Base-by-base conservation (phyloP, 2,113 vertebrate species). In the Halcyon senegalensis region DNA sequence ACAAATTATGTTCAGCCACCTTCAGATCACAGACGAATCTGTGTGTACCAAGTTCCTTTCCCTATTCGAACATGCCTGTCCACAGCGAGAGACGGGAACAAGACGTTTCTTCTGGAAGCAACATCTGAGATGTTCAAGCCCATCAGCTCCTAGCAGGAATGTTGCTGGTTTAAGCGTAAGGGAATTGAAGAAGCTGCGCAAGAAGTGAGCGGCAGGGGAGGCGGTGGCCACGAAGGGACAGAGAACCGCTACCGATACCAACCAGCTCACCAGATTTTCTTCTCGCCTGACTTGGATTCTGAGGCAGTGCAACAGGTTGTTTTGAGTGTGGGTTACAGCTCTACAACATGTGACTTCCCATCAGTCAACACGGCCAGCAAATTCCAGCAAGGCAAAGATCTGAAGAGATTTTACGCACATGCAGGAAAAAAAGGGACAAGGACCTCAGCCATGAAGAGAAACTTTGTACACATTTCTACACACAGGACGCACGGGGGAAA, bases 401-500 rank as follows among this genome's bases (percentile, higher is more conserved):
- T 53, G 43, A 77, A 77, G 64, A 86, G 39, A 63, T 63, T 73
- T 58, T 27, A 76, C 8, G 23, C 37, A 15, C 31, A 24, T 2
- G 35, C 41, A 67, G 75, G 39, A 67, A 51, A 91, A 77, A 90
- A 77, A 66, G 7, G 18, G 16, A 18, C 2, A 33, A 73, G 24
- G 7, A 44, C 37, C 50, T 30, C 6, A 15, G 23, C 11, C 1
- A 1, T 1, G 6, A 46, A 41, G 69, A 93, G 5, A 92, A 64
- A 7, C 27, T 37, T 51, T 59, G 30, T 1, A 51, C 10, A 31
- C 4, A 3, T 11, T 70, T 27, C 11, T 37, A n/a, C 5, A 8
- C 66, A 44, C 4, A 39, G 5, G 7, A 72, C 2, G 1, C 5
- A 13, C 0, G 6, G 9, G n/a, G 3, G 1, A 16, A 19, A 33